Evolutionary conservation across 2,113 vertebrate genomes (phyloP).

Genomic region (Proteles cristata): DNA sequence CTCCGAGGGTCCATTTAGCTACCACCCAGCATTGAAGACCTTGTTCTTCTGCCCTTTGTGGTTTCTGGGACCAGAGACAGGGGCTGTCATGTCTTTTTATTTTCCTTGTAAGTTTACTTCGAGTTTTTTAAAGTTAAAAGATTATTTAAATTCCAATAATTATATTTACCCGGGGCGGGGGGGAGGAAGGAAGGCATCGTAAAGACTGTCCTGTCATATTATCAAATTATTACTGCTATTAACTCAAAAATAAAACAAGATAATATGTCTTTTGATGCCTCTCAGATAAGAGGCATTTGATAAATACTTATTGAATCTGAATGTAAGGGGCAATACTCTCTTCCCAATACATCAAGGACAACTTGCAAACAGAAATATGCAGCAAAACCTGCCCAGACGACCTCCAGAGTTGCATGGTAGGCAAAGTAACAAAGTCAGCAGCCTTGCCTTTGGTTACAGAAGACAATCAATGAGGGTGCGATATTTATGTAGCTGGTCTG

Average conservation of each 20-base stretch:
- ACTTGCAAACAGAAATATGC: neutral
- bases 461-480: constrained; percentile 10
- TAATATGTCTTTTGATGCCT: neutral
- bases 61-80: neutral
- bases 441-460: constrained; percentile 51
- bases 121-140: neutral
- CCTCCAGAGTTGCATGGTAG: neutral
- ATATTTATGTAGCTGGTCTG: neutral
- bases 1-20: neutral
- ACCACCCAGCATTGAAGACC: neutral
- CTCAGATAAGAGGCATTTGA: constrained; percentile 18
- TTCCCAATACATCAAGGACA: neutral
- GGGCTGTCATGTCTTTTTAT: neutral
- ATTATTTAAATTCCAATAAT: neutral
- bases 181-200: neutral
- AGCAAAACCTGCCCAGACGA: neutral
- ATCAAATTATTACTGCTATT: neutral
- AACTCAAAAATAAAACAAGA: neutral
- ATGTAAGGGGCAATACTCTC: neutral
- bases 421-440: constrained; percentile 4
- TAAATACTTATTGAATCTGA: neutral
- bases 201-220: neutral
- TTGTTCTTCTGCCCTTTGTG: neutral
- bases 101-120: neutral
- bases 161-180: neutral